Base-by-base conservation (phyloP, 2,888 invertebrate species). In the Lasioglossum zephyrum region DNA sequence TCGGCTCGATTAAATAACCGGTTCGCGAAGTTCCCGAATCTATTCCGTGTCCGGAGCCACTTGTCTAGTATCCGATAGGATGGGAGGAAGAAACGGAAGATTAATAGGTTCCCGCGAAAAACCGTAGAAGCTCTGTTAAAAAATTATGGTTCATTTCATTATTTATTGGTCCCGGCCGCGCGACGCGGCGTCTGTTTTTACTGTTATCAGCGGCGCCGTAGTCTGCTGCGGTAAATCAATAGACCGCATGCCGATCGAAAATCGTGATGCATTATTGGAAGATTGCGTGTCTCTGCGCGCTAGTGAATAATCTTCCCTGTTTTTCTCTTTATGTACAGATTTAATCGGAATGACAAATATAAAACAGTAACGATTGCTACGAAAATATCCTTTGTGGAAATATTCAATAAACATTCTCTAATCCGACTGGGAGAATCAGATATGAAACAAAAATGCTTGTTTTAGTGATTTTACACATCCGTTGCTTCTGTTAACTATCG, bases 251-350 rank as follows among this genome's bases (percentile, higher is more conserved):
- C 31, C 22, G 49, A 74, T 84, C 36, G 44, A 44, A 36, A 73
- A 73, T 22, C 60, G 16, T 26, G 5, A 18, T 39, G 22, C 44
- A 22, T 80, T 41, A n/a, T 13, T 26, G 39, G 36, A n/a, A 13
- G 47, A 60, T 60, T 60, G 57, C 16, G 31, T 16, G 16, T 8
- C 16, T 31, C 6, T 31, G 63, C 16, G 36, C 63, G 44, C 3
- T 13, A 47, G 44, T 82, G 57, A 84, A 84, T 73, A 82, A 84
- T 69, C 26, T 70, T 16, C 6, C 39, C 39, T 36, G 5, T 18
- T 0, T 22, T 36, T 22, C 22, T 22, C 39, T 39, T 69, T 9
- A 18, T 22, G 22, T 5, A 13, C 26, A 16, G 26, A 63, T 39
- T 36, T 66, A n/a, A 36, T 36, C 9, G 2, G 49, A 73, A 53